Evolutionary conservation across 2,113 vertebrate species (phyloP).

Genomic region (Albula goreensis): DNA sequence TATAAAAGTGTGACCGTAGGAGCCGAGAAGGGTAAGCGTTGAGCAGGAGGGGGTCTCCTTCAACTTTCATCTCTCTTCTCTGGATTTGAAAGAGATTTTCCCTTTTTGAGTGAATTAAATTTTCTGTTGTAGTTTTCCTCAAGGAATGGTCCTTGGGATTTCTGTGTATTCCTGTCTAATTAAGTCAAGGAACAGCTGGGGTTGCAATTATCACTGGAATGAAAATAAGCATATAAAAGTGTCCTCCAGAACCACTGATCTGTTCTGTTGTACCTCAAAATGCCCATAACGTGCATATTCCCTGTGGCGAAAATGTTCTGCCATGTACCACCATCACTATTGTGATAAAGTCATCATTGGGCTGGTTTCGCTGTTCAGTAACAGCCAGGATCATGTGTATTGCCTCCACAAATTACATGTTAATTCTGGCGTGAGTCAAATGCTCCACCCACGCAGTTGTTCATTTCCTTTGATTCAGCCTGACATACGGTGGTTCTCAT

Average conservation of each 20-base stretch:
- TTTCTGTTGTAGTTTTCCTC: too few species aligned
- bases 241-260: too few species aligned
- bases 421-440: too few species aligned
- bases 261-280: background rate
- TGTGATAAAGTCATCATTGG: background rate
- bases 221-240: too few species aligned
- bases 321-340: background rate
- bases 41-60: slow-evolving; percentile 12
- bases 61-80: background rate
- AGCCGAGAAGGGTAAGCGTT: slow-evolving; percentile 1
- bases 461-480: too few species aligned
- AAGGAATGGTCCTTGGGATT: too few species aligned
- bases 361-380: background rate
- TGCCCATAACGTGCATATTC: background rate
- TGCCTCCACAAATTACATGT: background rate
- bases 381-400: background rate
- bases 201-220: too few species aligned
- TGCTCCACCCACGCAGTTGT: too few species aligned
- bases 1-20: background rate
- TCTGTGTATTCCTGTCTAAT: too few species aligned
- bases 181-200: too few species aligned
- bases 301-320: background rate
- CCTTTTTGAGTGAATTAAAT: too few species aligned
- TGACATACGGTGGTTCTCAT: too few species aligned
- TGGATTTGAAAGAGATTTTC: background rate